Base-by-base conservation (phyloP, 2,888 invertebrate genomes). In the Petrolisthes manimaculis region DNA sequence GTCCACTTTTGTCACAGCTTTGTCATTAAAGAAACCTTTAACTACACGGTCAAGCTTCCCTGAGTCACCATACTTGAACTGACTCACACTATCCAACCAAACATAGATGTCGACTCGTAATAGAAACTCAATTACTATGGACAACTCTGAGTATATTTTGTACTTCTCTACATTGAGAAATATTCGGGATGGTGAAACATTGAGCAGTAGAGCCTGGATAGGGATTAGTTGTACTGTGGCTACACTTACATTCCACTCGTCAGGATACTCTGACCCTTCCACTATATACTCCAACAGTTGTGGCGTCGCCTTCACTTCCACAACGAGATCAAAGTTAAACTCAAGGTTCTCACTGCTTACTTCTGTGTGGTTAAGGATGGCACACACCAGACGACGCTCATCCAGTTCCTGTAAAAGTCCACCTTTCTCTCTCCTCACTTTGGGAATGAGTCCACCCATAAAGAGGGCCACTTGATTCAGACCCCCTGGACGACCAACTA, bases 31-130 rank as follows among this genome's bases (percentile, higher is more conserved):
- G 37, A 91, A 89, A 54, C 88, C 74, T 54, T 79, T 83, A n/a
- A 86, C 67, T 8, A 85, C 79, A 12, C 78, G 61, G 61, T 91
- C 91, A 86, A 91, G 86, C 56, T 69, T 84, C 5, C 71, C 14
- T 4, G 67, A 18, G 54, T 83, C 78, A 14, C 88, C 89, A 67
- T 91, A 91, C 9, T 21, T 69, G 53, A 89, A 89, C 53, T 91
- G 91, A 24, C 77, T 55, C 6, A 54, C 77, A 53, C 91, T 89
- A 55, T 91, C 91, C 14, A 91, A 80, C 91, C 91, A 91, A 6
- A 91, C 80, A 14, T 83, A 89, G 18, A 91, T 91, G 6, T 89
- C 86, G 9, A 91, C 91, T 18, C 88, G 74, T 9, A 86, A 82
- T 6, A 91, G 67, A 71, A 86, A 91, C 37, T 69, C 81, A 9